Conservation (phyloP, 2,113 vertebrate genomes). For the Catharus minimus region DNA sequence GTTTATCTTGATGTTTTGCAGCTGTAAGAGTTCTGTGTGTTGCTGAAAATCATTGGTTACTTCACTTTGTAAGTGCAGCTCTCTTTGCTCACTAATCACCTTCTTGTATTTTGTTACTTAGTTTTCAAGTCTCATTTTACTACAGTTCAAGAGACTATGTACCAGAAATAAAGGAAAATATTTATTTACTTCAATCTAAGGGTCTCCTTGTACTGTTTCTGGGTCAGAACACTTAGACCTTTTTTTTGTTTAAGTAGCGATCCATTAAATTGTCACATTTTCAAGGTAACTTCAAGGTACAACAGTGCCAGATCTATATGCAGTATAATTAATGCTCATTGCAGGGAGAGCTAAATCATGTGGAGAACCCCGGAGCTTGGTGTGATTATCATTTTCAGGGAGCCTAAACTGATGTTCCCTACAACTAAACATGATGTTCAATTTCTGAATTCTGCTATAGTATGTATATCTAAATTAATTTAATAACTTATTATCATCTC, state of each 20-base stretch:
- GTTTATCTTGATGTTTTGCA: not conserved
- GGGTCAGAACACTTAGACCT: not conserved
- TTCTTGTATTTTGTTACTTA: not conserved
- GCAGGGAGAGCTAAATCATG: not conserved
- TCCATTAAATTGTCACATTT: not conserved
- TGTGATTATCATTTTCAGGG: not conserved
- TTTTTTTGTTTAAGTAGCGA: not conserved
- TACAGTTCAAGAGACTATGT: not conserved
- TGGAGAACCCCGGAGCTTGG: not conserved
- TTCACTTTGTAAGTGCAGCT: not conserved
- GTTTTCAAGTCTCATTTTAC: not conserved
- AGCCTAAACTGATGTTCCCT: not conserved
- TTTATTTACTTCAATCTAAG: not conserved
- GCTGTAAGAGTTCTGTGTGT: not conserved
- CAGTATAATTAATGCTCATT: not conserved
- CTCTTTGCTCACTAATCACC: not conserved
- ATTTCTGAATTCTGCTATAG: not conserved
- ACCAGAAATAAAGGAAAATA: not conserved
- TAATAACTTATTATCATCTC: not conserved
- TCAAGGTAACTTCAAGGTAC: not conserved
- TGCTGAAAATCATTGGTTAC: not conserved
- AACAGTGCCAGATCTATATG: not conserved
- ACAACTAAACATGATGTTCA: not conserved
- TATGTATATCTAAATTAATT: not conserved
- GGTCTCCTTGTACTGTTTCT: not conserved